phyloP scores from a whole-genome alignment of 2,888 invertebrate species.

The Sarcophaga subvicina region DNA sequence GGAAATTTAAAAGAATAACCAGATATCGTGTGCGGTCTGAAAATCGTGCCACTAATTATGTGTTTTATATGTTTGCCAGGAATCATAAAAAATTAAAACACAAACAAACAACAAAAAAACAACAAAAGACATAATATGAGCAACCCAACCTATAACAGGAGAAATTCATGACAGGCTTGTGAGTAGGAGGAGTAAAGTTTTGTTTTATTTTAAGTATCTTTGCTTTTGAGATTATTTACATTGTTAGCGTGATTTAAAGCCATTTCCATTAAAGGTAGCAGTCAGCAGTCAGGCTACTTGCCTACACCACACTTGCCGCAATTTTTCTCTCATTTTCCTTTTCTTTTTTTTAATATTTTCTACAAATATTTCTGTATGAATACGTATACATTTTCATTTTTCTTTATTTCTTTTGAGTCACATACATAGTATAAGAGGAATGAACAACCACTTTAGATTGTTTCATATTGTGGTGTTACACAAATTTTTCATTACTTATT shows the following conservation, averaged over 20 bases:
- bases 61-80: slow-evolving; percentile 62
- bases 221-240: slow-evolving; percentile 58
- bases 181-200: slow-evolving; percentile 6
- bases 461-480: slow-evolving; percentile 54
- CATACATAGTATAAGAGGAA: not conserved
- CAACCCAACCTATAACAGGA: slow-evolving; percentile 11
- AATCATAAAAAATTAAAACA: slow-evolving; percentile 20
- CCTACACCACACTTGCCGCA: not conserved
- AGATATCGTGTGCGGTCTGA: slow-evolving; percentile 50
- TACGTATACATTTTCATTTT: slow-evolving; percentile 19
- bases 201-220: slow-evolving; percentile 45
- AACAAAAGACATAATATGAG: not conserved
- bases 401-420: not conserved
- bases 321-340: slow-evolving; percentile 7
- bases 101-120: too few relatives aligned
- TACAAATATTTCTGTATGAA: slow-evolving; percentile 4
- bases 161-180: not conserved
- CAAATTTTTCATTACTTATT: slow-evolving; percentile 56
- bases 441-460: slow-evolving; percentile 57
- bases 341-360: slow-evolving; percentile 32
- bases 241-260: slow-evolving; percentile 64
- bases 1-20: not conserved
- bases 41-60: slow-evolving; percentile 68
- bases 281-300: slow-evolving; percentile 22
- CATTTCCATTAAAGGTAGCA: slow-evolving; percentile 58